Base-by-base conservation (phyloP, 2,888 invertebrate species). In the Erebia epiphron region DNA sequence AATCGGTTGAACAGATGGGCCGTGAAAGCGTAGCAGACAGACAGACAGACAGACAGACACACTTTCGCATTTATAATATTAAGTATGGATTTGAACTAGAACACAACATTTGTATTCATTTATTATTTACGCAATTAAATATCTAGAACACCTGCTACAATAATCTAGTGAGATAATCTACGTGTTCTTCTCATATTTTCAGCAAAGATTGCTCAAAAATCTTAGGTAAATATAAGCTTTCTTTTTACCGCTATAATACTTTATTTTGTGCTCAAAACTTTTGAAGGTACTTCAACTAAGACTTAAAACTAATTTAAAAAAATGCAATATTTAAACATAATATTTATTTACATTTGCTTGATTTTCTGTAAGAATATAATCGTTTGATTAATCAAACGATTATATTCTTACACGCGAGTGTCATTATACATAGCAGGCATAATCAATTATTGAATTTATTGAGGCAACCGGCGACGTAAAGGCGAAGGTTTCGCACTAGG, bases 401-500 rank as follows among this genome's bases (percentile, higher is more conserved):
- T n/a, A n/a, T n/a, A n/a, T n/a, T n/a, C n/a, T n/a, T n/a, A n/a
- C n/a, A 21, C 13, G 18, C 16, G 46, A 61, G 18, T 71, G 57
- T 67, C 58, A 64, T 21, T 50, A 66, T 65, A 66, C 66, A 66
- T 67, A 66, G 46, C 21, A 62, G 65, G 50, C 61, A 18, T 66
- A 73, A 66, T 71, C 61, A 68, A 65, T 70, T 65, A 65, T 68
- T 52, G 66, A 71, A 66, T 71, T 70, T 74, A 71, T 70, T 70
- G 69, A 75, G 75, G 70, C 52, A 74, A 78, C 75, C 73, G 73
- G 71, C 73, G 75, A 72, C 73, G 60, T 73, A 74, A 74, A 78
- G 71, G 73, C 73, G 83, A 84, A 86, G 84, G 84, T 77, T 79
- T 80, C 77, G 77, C 79, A 81, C 84, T 82, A 84, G 63, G 72